Evolutionary conservation across 2,888 invertebrate genomes (phyloP).

Genomic region (Sinotaia quadrata): DNA sequence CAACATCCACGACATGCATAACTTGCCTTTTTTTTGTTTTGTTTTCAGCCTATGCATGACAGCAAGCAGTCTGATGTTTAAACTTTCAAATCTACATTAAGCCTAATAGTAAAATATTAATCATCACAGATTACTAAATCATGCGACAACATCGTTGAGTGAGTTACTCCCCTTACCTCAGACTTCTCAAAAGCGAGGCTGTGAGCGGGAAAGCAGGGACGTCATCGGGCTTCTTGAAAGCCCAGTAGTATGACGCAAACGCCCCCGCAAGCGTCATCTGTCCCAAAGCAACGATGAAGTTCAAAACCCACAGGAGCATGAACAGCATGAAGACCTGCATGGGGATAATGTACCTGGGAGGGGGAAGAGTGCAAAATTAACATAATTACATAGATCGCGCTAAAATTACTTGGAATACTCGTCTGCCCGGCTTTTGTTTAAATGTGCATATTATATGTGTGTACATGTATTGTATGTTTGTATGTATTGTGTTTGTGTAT

Average conservation of each 20-base stretch:
- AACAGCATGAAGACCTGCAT: constrained; percentile 71
- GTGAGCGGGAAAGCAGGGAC: constrained; percentile 90
- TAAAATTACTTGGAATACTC: neutral
- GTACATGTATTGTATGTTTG: too few species aligned
- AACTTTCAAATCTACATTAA: too few species aligned
- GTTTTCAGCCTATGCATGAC: too few species aligned
- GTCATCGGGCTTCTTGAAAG: constrained; percentile 81
- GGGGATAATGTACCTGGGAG: constrained; percentile 60
- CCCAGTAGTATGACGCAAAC: constrained; percentile 89
- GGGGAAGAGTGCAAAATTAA: neutral
- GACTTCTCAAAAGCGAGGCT: constrained; percentile 78
- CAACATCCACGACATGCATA: too few species aligned
- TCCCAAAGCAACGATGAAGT: constrained; percentile 87
- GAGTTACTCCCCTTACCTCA: constrained; percentile 64
- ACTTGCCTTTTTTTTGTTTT: too few species aligned
- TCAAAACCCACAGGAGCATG: constrained; percentile 85
- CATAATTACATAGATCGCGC: neutral
- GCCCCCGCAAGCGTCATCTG: constrained; percentile 90
- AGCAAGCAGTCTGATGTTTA: too few species aligned
- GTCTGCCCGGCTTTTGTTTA: neutral
- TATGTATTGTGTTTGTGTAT: too few species aligned
- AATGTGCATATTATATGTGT: too few species aligned
- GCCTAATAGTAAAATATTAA: too few species aligned
- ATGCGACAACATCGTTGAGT: too few species aligned
- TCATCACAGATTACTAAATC: too few species aligned